Base-by-base conservation (phyloP, 2,797 vertebrate genomes). In the Sternotherus odoratus region DNA sequence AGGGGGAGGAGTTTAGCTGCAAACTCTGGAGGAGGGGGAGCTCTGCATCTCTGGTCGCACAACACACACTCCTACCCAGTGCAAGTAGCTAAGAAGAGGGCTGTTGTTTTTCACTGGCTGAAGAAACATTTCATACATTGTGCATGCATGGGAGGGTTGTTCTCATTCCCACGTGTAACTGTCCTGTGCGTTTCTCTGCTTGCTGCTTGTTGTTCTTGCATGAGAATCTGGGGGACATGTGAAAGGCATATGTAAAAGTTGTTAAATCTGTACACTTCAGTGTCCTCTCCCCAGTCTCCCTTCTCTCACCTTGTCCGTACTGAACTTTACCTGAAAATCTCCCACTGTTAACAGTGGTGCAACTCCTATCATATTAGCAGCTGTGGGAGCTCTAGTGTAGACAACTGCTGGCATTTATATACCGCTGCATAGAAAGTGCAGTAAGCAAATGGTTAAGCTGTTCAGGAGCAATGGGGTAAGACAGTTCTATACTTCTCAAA, bases 1-100 rank as follows among this genome's bases (percentile, higher is more conserved):
- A 79, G 93, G 83, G 92, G 97, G 95, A 96, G 94, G 94, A 95
- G 91, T 95, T 93, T 92, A 92, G 78, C 88, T 91, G 80, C 5
- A 54, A 81, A 79, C 89, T 93, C 88, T 39, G 91, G 88, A 49
- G 93, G 89, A 93, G 93, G 87, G 21, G 51, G 85, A 89, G 83
- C 79, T 84, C 86, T 60, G 84, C 49, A 56, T 87, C 94, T n/a
- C 23, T 43, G 79, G 72, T 93, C 90, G 2, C 49, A 0, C 78
- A 60, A 33, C 36, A 1, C 79, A 36, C 12, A 1, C 81, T 91
- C 36, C 81, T 89, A 81, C 66, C 63, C 88, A 2, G n/a, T 13
- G 92, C 86, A 87, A 84, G 91, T 43, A 92, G 80, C 66, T 79
- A 85, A 78, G 57, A 51, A 91, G 83, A 43, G 77, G n/a, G n/a